phyloP scores from a whole-genome alignment of 2,113 vertebrate genomes.

The Ameiurus melas region DNA sequence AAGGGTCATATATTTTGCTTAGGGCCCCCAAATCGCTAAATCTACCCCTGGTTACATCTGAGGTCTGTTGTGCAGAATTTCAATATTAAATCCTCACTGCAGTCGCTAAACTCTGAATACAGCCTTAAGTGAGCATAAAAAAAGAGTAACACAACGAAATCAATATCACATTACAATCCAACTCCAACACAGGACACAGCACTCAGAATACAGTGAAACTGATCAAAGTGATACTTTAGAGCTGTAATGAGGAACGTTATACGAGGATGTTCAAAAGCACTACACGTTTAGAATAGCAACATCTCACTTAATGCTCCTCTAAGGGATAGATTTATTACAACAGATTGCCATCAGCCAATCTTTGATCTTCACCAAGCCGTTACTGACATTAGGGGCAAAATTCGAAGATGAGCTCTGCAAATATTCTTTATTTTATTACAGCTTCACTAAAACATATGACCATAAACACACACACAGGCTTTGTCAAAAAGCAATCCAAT shows the following conservation, averaged over 20 bases:
- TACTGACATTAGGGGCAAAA: slow-evolving; percentile 10
- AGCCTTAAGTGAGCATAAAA: not conserved
- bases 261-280: slow-evolving; percentile 16
- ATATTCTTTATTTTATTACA: slow-evolving; percentile 10
- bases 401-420: not conserved
- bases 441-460: slow-evolving; percentile 8
- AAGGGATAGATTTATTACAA: slow-evolving; percentile 26
- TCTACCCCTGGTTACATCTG: too few species aligned
- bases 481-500: slow-evolving; percentile 14
- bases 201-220: slow-evolving; percentile 13
- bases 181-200: slow-evolving; percentile 13
- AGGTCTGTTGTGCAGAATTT: not conserved
- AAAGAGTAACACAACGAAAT: not conserved
- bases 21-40: too few species aligned
- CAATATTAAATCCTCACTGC: not conserved
- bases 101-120: not conserved
- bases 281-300: slow-evolving; percentile 24
- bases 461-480: slow-evolving; percentile 17
- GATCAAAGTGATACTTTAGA: slow-evolving; percentile 17
- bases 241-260: slow-evolving; percentile 12
- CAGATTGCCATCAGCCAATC: slow-evolving; percentile 43
- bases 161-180: slow-evolving; percentile 7
- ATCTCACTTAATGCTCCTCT: slow-evolving; percentile 15
- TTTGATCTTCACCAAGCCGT: slow-evolving; percentile 41
- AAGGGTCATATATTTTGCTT: not conserved